phyloP scores from a whole-genome alignment of 2,113 vertebrate species.

The Lamprotornis superbus region DNA sequence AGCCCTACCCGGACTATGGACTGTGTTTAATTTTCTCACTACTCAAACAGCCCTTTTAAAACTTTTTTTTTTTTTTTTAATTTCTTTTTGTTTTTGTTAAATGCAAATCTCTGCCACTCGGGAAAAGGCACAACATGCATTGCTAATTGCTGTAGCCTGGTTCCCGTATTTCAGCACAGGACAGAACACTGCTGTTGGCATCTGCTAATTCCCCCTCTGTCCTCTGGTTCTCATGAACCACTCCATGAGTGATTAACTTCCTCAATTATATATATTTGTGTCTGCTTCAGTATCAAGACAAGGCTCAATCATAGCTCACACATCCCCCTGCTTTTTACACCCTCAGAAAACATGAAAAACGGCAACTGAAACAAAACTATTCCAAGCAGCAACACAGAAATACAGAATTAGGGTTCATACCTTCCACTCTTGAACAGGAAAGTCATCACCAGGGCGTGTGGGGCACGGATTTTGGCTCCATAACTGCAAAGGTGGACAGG shows the following conservation, averaged over 20 bases:
- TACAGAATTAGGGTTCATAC: conserved; percentile 47
- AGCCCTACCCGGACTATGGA: accelerated
- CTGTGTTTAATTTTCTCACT: accelerated
- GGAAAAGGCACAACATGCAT: accelerated
- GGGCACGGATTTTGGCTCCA: conserved; percentile 93
- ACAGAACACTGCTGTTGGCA: neutral
- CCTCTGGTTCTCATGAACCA: neutral
- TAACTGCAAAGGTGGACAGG: conserved; percentile 76
- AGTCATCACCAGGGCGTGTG: conserved; percentile 97
- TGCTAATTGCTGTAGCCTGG: too few relatives aligned
- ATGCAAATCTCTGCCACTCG: neutral
- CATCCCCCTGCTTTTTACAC: neutral
- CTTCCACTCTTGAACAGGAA: conserved; percentile 94
- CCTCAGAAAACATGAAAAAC: accelerated
- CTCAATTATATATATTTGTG: accelerated
- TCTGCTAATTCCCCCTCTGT: neutral
- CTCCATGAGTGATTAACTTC: accelerated
- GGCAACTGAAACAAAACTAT: accelerated
- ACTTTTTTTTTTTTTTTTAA: too few relatives aligned
- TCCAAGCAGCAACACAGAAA: neutral
- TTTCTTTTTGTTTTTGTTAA: too few relatives aligned
- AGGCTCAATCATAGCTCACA: accelerated
- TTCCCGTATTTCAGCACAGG: neutral
- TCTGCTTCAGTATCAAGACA: neutral
- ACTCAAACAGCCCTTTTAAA: neutral